Evolutionary conservation across 1,140 invertebrate genomes (phyloP).

Genomic region (Zaprionus camerounensis): DNA sequence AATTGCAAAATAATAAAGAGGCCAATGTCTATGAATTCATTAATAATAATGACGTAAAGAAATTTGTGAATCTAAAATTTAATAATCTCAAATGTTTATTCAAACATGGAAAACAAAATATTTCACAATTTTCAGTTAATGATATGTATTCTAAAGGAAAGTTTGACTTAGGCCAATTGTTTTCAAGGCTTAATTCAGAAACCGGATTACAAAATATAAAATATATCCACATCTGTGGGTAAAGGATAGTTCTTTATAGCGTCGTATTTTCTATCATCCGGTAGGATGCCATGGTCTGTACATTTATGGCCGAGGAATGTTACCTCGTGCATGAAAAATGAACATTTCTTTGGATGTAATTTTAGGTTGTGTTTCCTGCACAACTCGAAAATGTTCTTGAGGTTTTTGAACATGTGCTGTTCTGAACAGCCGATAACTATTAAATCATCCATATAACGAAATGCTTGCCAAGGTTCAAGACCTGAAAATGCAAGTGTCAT

Average conservation of each 20-base stretch:
- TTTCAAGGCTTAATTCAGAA: too few relatives aligned
- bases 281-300: not conserved
- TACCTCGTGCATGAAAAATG: not conserved
- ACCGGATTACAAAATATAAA: too few relatives aligned
- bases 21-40: not conserved
- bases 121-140: too few relatives aligned
- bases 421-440: slow-evolving; percentile 11
- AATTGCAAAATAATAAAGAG: not conserved
- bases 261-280: not conserved
- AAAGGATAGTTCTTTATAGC: slow-evolving; percentile 9
- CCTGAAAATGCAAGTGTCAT: slow-evolving; percentile 15
- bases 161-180: too few relatives aligned
- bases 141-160: too few relatives aligned
- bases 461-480: not conserved
- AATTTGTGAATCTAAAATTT: slow-evolving; percentile 2
- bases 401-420: slow-evolving; percentile 14
- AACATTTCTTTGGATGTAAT: not conserved
- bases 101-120: too few relatives aligned
- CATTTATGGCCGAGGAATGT: slow-evolving; percentile 10
- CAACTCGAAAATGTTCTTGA: not conserved
- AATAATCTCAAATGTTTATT: too few relatives aligned
- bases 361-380: slow-evolving; percentile 15
- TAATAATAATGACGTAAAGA: slow-evolving; percentile 2
- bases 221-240: not conserved
- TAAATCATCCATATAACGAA: slow-evolving; percentile 8